Percentiles rank a stretch among this genome's conserved stretches.
Conservation (phyloP, 1,140 invertebrate genomes). For the Caerostris darwini region DNA sequence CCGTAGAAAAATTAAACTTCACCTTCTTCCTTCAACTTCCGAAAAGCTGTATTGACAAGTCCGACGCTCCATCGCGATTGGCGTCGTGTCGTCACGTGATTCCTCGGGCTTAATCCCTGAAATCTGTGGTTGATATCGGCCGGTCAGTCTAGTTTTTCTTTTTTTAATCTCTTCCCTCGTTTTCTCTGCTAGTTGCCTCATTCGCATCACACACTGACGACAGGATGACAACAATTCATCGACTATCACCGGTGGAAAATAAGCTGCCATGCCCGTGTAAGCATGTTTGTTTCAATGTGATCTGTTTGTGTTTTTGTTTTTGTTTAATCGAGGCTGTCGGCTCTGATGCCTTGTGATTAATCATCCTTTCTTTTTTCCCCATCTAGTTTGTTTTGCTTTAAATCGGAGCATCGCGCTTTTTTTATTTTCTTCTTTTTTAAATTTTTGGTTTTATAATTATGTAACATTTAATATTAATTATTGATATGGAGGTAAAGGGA, state of each 20-base stretch:
- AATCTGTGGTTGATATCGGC: conserved; percentile 48
- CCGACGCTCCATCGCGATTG: conserved; percentile 40
- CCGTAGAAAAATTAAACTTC: conserved; percentile 9
- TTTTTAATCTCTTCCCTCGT: conserved; percentile 39
- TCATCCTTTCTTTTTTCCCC: no score
- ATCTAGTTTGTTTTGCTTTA: no score
- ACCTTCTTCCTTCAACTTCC: neutral
- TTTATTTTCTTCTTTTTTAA: no score
- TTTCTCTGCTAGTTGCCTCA: conserved; percentile 9
- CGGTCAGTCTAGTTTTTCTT: conserved; percentile 73
- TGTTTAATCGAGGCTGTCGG: neutral
- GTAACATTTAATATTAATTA: no score
- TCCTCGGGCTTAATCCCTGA: neutral
- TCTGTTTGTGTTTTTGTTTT: neutral
- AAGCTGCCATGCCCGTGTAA: conserved; percentile 56
- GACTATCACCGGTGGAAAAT: conserved; percentile 6
- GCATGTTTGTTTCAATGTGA: conserved; percentile 21
- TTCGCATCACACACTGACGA: neutral
- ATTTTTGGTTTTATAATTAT: no score
- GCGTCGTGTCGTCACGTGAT: conserved; percentile 53
- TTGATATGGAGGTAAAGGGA: no score
- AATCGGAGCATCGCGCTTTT: no score
- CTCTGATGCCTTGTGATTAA: no score
- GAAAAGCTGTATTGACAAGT: conserved; percentile 44
- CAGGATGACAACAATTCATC: conserved; percentile 43